Base-by-base conservation (phyloP, 2,888 invertebrate species). In the Drosophila dives region DNA sequence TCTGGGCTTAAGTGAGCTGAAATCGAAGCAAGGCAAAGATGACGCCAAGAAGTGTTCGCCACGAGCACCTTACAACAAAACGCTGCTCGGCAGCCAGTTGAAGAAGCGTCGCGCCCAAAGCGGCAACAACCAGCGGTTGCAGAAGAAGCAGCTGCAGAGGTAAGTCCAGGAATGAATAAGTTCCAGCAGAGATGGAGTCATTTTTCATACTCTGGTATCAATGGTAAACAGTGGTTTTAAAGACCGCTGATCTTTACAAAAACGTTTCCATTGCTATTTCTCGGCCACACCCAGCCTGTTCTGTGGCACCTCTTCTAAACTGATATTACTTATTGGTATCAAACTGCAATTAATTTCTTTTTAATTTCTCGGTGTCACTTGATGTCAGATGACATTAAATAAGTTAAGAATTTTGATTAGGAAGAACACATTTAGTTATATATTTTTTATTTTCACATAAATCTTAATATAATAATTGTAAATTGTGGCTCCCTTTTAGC, bases 1-100 rank as follows among this genome's bases (percentile, higher is more conserved):
- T 11, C 77, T 89, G 34, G 77, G 89, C 17, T 53, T 42, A 29
- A 61, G n/a, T n/a, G 62, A 70, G 2, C 4, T 29, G 5, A 59
- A 58, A 15, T 23, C 32, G 6, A 65, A 42, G 4, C 20, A 50
- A 1, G 38, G 50, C 32, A 23, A 23, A 4, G 60, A 59, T 10
- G 55, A 60, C 12, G 45, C 67, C 11, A 69, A 61, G 26, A 69
- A 66, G 45, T 50, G 38, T 8, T 76, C 79, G 0, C 87, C 89
- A 4, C 70, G 89, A 12, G 53, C 82, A 0, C 45, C 72, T 0
- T 89, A 84, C 40, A 72, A 56, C 12, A 89, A 81, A 40, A 2
- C 64, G 0, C 10, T 54, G 0, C 45, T 84, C 0, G 34, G 54
- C 0, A 26, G 58, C 0, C 71, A 77, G 17, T 2, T 69, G 0